Base-by-base conservation (phyloP, 2,113 vertebrate species). In the Empidonax alnorum region DNA sequence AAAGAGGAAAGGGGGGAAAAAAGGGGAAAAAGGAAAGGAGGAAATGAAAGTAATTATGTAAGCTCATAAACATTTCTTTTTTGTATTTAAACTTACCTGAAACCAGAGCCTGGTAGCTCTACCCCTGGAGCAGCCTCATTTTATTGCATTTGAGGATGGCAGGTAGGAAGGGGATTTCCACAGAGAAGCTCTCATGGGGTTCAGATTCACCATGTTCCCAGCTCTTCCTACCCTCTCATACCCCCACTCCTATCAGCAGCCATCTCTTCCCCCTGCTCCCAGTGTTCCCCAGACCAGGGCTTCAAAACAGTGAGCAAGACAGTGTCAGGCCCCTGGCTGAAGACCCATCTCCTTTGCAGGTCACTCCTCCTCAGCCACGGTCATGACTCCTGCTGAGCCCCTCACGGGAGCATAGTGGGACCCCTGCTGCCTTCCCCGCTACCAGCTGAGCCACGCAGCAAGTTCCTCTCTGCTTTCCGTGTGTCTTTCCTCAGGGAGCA, bases 341-440 rank as follows among this genome's bases (percentile, higher is more conserved):
- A 56, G 24, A 22, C 24, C 28, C 35, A 3, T 1, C 11, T 41
- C 4, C 1, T 42, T 68, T 28, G 10, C 35, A 28, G 15, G 22
- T 14, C 22, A 3, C 35, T 75, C 11, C 46, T 87, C 6, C 39
- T 66, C 2, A 0, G 33, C 8, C 28, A 4, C 56, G 30, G 15
- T 20, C 12, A 6, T 3, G 12, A 14, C 18, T 63, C 16, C 59
- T 72, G 20, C 41, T 4, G 9, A 69, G 9, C 37, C 7, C 44
- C 33, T 37, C 1, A 2, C 47, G n/a, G n/a, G n/a, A n/a, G n/a
- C n/a, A n/a, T n/a, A n/a, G 41, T 2, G 22, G 30, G 33, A 39
- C 52, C 27, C 30, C 0, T 4, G 25, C 55, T 33, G 31, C 50
- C 28, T 47, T 8, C 3, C 76, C 28, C 0, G 0, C 44, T 2